These are phyloP conservation scores for Parelbella ahira DNA, from an alignment of 2,888 invertebrate genomes.

Conservation along the genomic window DNA sequence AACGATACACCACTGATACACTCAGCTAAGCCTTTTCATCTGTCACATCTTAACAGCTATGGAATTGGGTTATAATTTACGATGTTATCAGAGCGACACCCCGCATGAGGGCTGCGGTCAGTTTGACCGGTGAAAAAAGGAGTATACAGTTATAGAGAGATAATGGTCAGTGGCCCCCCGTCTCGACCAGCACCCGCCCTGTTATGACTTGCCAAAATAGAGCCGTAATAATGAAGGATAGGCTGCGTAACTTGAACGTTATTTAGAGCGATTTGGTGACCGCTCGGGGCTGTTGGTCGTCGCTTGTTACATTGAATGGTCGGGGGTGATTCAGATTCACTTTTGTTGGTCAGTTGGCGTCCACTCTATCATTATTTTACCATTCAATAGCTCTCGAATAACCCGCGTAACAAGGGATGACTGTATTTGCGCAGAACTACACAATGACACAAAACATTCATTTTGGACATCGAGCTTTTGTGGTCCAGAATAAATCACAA, in stretches of 20 bases:
- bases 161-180: constrained; percentile 58
- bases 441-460: constrained; percentile 12
- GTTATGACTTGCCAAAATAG: constrained; percentile 78
- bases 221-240: constrained; percentile 76
- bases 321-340: constrained; percentile 66
- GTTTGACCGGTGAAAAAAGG: constrained; percentile 64
- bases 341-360: constrained; percentile 69
- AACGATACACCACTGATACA: constrained; percentile 65
- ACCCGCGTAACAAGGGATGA: constrained; percentile 10
- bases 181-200: constrained; percentile 59
- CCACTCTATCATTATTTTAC: constrained; percentile 44
- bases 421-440: constrained; percentile 16
- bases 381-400: constrained; percentile 47
- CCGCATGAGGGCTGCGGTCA: constrained; percentile 75
- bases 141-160: constrained; percentile 53
- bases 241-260: constrained; percentile 68
- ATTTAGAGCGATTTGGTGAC: constrained; percentile 58
- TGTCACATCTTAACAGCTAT: constrained; percentile 76
- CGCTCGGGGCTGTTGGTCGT: constrained; percentile 52
- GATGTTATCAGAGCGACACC: constrained; percentile 74
- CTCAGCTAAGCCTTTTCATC: constrained; percentile 76
- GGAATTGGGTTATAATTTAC: constrained; percentile 80
- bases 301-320: constrained; percentile 41
- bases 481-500: constrained; percentile 15
- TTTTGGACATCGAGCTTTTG: constrained; percentile 6